A percentile compares a stretch with the other conserved stretches of the same genome.
These are phyloP conservation scores for Agriotes lineatus DNA, from an alignment of 2,888 invertebrate genomes.

Conservation along the genomic window DNA sequence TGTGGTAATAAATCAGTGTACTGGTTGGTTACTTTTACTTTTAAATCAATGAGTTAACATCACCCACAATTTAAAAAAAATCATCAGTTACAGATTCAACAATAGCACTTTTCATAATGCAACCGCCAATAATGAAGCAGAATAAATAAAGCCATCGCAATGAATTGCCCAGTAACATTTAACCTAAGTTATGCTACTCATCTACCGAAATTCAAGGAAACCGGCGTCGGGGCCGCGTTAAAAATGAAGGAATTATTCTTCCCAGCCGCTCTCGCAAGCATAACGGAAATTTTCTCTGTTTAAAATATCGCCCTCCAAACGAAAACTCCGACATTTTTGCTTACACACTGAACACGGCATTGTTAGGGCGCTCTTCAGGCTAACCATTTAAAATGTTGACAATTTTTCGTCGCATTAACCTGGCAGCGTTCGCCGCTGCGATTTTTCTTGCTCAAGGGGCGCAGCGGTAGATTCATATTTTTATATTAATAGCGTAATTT, in stretches of 20 bases:
- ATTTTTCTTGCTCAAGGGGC: constrained; percentile 3
- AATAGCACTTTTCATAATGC: too few relatives aligned
- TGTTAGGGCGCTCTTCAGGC: constrained; percentile 3
- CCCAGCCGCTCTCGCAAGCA: not conserved
- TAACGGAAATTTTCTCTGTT: constrained; percentile 11
- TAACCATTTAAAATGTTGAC: constrained; percentile 15
- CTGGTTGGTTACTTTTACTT: too few relatives aligned
- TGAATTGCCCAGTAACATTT: too few relatives aligned
- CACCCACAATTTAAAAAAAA: too few relatives aligned
- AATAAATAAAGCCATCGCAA: too few relatives aligned
- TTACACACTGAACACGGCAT: not conserved
- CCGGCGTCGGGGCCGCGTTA: not conserved
- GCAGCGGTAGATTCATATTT: not conserved
- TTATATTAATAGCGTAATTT: constrained; percentile 4
- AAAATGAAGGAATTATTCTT: constrained; percentile 8
- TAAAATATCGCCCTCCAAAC: constrained; percentile 7
- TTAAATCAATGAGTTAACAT: too few relatives aligned
- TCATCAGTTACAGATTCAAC: too few relatives aligned
- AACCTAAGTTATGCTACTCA: too few relatives aligned
- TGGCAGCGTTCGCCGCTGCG: not conserved
- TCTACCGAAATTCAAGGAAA: not conserved
- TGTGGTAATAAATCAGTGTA: too few relatives aligned
- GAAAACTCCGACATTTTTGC: constrained; percentile 1
- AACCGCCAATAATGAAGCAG: too few relatives aligned
- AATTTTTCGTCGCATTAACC: constrained; percentile 20